phyloP scores from a whole-genome alignment of 2,888 invertebrate species.

The Neoscelio sp. region DNA sequence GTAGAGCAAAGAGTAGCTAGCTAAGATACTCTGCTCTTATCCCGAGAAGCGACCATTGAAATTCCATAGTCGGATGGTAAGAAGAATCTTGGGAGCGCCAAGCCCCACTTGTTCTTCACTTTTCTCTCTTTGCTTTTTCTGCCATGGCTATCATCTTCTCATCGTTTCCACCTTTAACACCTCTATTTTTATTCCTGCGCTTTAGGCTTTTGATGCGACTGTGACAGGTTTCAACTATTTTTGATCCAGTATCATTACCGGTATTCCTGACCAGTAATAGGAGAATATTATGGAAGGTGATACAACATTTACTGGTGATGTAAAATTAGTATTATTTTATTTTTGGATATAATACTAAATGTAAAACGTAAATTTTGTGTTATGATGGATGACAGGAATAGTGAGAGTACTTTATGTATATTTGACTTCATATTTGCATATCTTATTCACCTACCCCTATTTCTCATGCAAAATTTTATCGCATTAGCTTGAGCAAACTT shows the following conservation, averaged over 20 bases:
- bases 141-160: constrained; percentile 50
- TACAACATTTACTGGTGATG: too few species aligned
- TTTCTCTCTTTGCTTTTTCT: constrained; percentile 50
- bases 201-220: neutral
- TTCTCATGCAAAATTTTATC: constrained; percentile 35
- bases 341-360: too few species aligned
- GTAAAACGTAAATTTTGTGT: too few species aligned
- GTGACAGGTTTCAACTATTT: constrained; percentile 13
- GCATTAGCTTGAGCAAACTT: constrained; percentile 29
- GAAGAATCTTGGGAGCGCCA: constrained; percentile 66
- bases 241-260: neutral
- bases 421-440: constrained; percentile 33
- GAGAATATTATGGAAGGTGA: too few species aligned
- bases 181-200: constrained; percentile 51
- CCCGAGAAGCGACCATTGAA: constrained; percentile 70
- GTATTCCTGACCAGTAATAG: too few species aligned
- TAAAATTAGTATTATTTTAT: constrained; percentile 33
- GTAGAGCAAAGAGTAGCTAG: constrained; percentile 59
- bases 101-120: constrained; percentile 62
- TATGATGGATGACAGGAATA: too few species aligned
- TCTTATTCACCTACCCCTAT: constrained; percentile 25
- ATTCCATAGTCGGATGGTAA: constrained; percentile 75
- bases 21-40: constrained; percentile 56
- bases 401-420: constrained; percentile 35
- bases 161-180: constrained; percentile 47